Evolutionary conservation across 2,113 vertebrate genomes (phyloP).

Genomic region (Grammomys dolichurus): DNA sequence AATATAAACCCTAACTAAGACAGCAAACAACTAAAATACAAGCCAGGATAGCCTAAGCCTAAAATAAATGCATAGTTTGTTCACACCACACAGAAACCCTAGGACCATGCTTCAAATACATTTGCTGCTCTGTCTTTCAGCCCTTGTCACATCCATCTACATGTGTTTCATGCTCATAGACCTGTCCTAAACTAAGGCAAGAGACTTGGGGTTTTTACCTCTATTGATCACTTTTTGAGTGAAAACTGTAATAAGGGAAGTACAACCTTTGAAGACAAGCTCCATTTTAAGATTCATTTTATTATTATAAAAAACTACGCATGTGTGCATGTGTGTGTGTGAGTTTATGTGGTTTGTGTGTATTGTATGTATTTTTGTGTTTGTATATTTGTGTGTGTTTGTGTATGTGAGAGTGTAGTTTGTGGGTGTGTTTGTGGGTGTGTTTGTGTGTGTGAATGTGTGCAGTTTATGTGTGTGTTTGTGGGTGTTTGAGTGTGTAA

Average conservation of each 20-base stretch:
- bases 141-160: neutral
- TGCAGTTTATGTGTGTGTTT: too few relatives aligned
- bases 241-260: neutral
- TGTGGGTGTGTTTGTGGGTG: neutral
- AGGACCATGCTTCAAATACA: neutral
- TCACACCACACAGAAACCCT: neutral
- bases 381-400: too few relatives aligned
- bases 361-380: too few relatives aligned
- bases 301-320: neutral
- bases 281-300: neutral
- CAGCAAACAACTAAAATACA: neutral
- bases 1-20: neutral
- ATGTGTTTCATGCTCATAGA: neutral
- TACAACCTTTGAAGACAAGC: neutral
- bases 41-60: neutral
- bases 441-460: neutral
- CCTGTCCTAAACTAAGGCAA: neutral
- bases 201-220: neutral
- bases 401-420: too few relatives aligned
- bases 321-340: too few relatives aligned
- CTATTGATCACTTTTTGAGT: neutral
- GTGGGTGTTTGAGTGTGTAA: too few relatives aligned
- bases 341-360: too few relatives aligned
- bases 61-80: neutral
- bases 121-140: neutral